Percentiles rank a stretch among this genome's conserved stretches.
These are phyloP conservation scores for Martes flavigula DNA, from an alignment of 2,797 vertebrate species.

Conservation along the genomic window DNA sequence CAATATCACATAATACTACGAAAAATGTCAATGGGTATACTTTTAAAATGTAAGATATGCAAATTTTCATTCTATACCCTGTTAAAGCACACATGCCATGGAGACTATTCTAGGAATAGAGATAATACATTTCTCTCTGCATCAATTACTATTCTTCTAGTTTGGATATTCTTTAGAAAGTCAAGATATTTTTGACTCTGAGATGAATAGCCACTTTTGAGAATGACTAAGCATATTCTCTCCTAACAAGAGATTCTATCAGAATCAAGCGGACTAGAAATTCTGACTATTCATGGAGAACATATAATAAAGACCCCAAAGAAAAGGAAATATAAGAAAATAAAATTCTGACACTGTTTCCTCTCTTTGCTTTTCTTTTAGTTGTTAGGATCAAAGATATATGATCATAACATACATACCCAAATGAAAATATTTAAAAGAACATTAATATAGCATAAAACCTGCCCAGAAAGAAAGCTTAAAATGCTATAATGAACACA, in stretches of 20 bases:
- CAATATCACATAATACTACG: not conserved
- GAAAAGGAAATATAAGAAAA: constrained; percentile 8
- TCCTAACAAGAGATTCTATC: constrained; percentile 1
- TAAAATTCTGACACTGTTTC: not conserved
- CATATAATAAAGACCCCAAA: not conserved
- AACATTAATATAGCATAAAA: not conserved
- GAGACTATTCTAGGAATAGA: not conserved
- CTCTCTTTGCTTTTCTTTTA: not conserved
- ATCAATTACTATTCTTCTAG: not conserved
- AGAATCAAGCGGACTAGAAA: constrained; percentile 23
- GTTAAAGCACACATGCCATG: not conserved
- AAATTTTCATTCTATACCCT: constrained; percentile 9
- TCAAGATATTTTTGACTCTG: constrained; percentile 8
- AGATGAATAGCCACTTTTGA: not conserved
- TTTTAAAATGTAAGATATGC: not conserved
- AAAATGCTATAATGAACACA: constrained; percentile 21
- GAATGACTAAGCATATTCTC: constrained; percentile 18
- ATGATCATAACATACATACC: not conserved
- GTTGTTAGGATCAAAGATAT: constrained; percentile 17
- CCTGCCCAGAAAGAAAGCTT: not conserved
- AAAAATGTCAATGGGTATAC: not conserved
- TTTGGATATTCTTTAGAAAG: not conserved
- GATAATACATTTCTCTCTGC: not conserved
- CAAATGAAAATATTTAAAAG: constrained; percentile 47
- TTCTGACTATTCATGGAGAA: not conserved